Evolutionary conservation across 2,888 invertebrate genomes (phyloP), one percentile per base, ranked within the genome.

Genomic region (Petrophora chlorosata): DNA sequence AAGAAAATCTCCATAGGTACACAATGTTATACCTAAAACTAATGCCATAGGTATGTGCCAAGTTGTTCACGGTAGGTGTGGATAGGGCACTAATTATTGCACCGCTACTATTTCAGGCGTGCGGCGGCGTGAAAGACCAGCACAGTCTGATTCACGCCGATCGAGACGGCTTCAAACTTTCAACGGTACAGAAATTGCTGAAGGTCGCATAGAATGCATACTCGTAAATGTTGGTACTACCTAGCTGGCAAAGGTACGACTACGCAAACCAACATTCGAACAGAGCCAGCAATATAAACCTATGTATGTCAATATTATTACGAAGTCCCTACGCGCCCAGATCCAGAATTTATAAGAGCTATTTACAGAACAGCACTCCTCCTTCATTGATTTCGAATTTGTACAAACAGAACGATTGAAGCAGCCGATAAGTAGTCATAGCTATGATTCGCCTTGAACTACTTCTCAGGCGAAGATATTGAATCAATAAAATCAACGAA

Each of bases 91-190:
- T 82, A 82, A 82, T 85, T 80, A 76, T 73, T 71, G 76, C 74
- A 81, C 76, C 79, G 79, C 42, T 48, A 80, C 75, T 83, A 79
- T 84, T 88, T 85, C 84, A 84, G 80, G 73, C 82, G 74, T 63
- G 67, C 67, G 63, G 70, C 65, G 76, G 74, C 72, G 74, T 78
- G 77, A 78, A 82, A 76, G 72, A 74, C 75, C 70, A 75, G 67
- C 77, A 76, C 80, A 78, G 67, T 81, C 83, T 82, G 85, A 82
- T 81, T 86, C 88, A 86, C 76, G 68, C 68, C 70, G 67, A 65
- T 63, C 73, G 68, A 70, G 70, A 69, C 70, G 61, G 66, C 68
- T 70, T 70, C 73, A 74, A 76, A 76, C 79, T 86, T 87, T 84
- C 85, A 73, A 87, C 82, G 77, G 66, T 65, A 74, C 73, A 67